Base-by-base conservation (phyloP, 2,888 invertebrate species). In the Hypomecis atomaria region DNA sequence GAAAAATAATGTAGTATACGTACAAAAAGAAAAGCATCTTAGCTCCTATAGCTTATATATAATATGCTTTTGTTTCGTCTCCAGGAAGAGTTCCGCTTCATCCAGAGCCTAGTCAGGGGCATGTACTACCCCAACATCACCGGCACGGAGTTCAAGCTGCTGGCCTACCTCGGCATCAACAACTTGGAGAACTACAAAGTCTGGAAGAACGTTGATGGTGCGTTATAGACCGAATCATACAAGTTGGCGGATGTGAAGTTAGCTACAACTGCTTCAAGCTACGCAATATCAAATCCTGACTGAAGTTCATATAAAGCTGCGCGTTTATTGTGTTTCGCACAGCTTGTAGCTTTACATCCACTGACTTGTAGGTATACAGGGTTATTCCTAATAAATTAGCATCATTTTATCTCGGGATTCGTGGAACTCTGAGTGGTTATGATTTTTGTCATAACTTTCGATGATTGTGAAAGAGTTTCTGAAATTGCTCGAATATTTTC, bases 121-220 rank as follows among this genome's bases (percentile, higher is more conserved):
- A 88, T 91, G 87, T 72, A 81, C 13, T 87, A 82, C 66, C 80
- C 81, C 0, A 70, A 75, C 9, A 68, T 90, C 6, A 69, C 66
- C 0, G 82, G 79, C 38, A 76, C 80, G 7, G 67, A 77, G 0
- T 79, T 77, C 72, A 81, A 79, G 55, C 72, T 85, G 13, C 67
- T 90, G 4, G 86, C 78, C 0, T 91, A 88, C 89, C 74, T 91
- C n/a, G 91, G 91, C 4, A 80, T 90, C 69, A 82, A 73, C 73
- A 89, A 87, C 68, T 62, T 83, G 0, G 81, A 83, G 0, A 72
- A 88, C 66, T 80, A 80, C 63, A 75, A 48, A 3, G 60, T 73
- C 5, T 91, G 91, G 91, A 82, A 58, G 60, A 88, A 84, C 11
- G 67, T 90, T 11, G 84, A 89, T 52, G 89, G 89, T 88, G 73